A percentile compares a stretch with the other conserved stretches of the same genome.
phyloP scores from a whole-genome alignment of 2,797 vertebrate species.

The Coregonus suidteri region DNA sequence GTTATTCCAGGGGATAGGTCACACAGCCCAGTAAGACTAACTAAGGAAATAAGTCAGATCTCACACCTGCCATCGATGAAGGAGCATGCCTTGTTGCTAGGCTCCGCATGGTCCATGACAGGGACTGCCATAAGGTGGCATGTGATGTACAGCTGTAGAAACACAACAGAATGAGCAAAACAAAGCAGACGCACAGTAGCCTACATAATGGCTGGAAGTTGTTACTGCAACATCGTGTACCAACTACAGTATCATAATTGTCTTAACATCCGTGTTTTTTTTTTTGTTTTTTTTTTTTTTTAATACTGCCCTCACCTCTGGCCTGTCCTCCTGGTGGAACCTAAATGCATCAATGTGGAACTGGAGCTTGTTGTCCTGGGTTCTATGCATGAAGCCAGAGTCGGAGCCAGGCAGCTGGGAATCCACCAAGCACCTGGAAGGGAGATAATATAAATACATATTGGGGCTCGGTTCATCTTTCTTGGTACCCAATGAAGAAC shows the following conservation, averaged over 20 bases:
- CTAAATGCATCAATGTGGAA: constrained; percentile 62
- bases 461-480: background rate
- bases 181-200: no score
- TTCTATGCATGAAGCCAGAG: constrained; percentile 55
- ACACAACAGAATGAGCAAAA: no score
- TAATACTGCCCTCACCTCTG: constrained; percentile 42
- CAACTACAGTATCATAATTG: no score
- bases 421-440: constrained; percentile 66
- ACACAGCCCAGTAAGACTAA: no score
- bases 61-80: background rate
- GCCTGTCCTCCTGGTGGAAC: constrained; percentile 54
- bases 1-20: background rate
- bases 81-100: constrained; percentile 61
- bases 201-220: no score
- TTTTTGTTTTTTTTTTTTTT: no score
- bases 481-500: background rate
- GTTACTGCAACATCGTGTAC: no score
- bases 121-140: constrained; percentile 62
- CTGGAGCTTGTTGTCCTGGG: constrained; percentile 51
- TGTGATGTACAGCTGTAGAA: constrained; percentile 65
- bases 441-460: background rate
- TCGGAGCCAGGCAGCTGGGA: constrained; percentile 58
- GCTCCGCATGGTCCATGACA: constrained; percentile 39
- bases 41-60: no score
- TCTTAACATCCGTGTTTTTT: no score